Evolutionary conservation across 2,797 vertebrate genomes (phyloP).

Genomic region (Garrulus glandarius): DNA sequence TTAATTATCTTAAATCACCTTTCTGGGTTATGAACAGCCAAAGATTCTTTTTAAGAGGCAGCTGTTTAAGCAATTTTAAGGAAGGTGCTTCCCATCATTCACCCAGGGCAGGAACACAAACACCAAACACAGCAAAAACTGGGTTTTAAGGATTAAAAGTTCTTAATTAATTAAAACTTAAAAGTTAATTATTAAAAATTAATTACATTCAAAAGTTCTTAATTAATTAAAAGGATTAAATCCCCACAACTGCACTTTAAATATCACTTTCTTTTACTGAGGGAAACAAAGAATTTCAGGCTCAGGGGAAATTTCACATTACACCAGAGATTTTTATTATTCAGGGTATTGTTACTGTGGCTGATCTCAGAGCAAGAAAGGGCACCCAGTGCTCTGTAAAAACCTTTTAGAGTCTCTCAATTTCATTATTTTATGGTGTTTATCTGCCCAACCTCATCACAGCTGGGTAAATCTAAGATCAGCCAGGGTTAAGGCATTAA

Average conservation of each 20-base stretch:
- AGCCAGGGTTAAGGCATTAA: background rate
- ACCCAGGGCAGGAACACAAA: background rate
- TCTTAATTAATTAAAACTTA: background rate
- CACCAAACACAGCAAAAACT: background rate
- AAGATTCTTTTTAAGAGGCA: background rate
- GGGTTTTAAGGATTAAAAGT: background rate
- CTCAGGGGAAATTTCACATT: background rate
- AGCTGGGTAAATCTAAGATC: background rate
- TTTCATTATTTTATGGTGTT: background rate
- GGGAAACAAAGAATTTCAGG: background rate
- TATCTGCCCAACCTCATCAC: background rate
- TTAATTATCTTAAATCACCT: background rate
- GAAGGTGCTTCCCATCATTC: background rate
- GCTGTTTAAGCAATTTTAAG: background rate
- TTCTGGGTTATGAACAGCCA: background rate
- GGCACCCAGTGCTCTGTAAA: background rate
- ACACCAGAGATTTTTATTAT: background rate
- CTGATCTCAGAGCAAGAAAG: background rate
- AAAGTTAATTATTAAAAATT: background rate
- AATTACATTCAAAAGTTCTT: background rate
- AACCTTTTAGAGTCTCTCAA: background rate
- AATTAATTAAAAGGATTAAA: background rate
- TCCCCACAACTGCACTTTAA: background rate
- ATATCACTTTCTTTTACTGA: background rate
- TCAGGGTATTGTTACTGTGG: background rate